Evolutionary conservation across 2,113 vertebrate species (phyloP), one percentile per base, ranked within the genome.

Genomic region (Sapayoa aenigma): DNA sequence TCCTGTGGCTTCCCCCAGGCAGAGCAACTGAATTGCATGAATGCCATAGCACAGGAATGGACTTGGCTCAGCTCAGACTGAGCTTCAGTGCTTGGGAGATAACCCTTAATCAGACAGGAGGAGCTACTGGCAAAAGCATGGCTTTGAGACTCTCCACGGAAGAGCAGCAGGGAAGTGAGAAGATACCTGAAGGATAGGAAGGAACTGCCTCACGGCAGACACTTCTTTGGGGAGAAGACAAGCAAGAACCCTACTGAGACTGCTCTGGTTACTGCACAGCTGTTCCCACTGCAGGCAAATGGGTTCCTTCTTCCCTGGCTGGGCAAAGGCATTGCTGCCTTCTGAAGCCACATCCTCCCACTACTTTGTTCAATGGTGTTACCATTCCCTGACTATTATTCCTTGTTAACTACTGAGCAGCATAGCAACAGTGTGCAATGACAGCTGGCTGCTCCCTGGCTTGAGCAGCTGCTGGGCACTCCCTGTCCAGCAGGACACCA

Each of bases 251-350:
- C 8, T 28, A 33, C 30, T 53, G 63, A 76, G 23, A 59, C 46
- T 1, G 0, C 33, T 35, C 4, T 1, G 1, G 11, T 56, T 39
- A 56, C 20, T 50, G 75, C 27, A 56, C 0, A 3, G 16, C 14
- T 77, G 31, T 39, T 56, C 41, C 55, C 31, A 52, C 15, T 41
- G 55, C 20, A 68, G 20, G 28, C 27, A 77, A 31, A 44, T 20
- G 6, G 5, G 17, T 22, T 59, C 58, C 41, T 42, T 66, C 31
- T 49, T 65, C 27, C 58, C n/a, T n/a, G 24, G 14, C 18, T 67
- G 28, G 33, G 18, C 82, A 60, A 60, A 63, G 31, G 14, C 16
- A 55, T n/a, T 37, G 41, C 13, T 37, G 39, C 22, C 42, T 65
- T 39, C 42, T 55, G 33, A 44, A 82, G 58, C 52, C 39, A 76